Conservation (phyloP, 64 coral and sea anemone species). For the Actinia tenebrosa region DNA sequence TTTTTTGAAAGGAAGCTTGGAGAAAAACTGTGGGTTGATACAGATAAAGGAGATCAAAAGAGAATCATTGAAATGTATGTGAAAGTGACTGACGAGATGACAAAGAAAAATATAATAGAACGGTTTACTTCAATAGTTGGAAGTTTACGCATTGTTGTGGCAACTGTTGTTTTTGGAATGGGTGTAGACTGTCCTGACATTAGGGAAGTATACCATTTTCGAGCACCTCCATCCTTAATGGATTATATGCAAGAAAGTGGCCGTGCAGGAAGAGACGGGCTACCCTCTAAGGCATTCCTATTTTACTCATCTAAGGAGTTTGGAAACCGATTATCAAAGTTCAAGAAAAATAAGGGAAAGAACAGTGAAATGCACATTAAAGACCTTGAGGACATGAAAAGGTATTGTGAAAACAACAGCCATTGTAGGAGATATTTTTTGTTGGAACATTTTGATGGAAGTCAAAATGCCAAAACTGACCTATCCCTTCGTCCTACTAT, state of each 20-base stretch:
- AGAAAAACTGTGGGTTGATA: conserved; percentile 7
- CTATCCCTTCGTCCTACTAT: not conserved
- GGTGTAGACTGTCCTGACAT: conserved; percentile 42
- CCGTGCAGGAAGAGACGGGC: conserved; percentile 25
- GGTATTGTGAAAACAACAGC: conserved; percentile 4
- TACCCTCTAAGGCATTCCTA: conserved; percentile 4
- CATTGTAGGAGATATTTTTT: conserved; percentile 8
- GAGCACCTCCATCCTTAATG: conserved; percentile 18
- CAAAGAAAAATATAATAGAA: conserved; percentile 24
- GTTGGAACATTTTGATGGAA: conserved; percentile 31
- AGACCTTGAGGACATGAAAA: conserved; percentile 24
- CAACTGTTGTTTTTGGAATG: conserved; percentile 48
- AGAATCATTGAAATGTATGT: conserved; percentile 40
- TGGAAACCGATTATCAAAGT: conserved; percentile 15
- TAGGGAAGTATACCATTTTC: conserved; percentile 27
- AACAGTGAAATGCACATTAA: not conserved
- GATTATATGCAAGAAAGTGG: conserved; percentile 51
- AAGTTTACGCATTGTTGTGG: conserved; percentile 16
- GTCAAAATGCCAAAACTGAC: not conserved
- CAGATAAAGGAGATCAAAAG: conserved; percentile 13
- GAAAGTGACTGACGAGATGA: conserved; percentile 30
- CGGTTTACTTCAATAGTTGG: conserved; percentile 29
- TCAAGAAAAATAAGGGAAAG: not conserved
- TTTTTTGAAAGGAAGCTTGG: conserved; percentile 41
- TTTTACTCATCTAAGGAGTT: conserved; percentile 31